Evolutionary conservation across 2,888 invertebrate species (phyloP), one percentile per base, ranked within the genome.

Genomic region (Ornithoptera alexandrae): DNA sequence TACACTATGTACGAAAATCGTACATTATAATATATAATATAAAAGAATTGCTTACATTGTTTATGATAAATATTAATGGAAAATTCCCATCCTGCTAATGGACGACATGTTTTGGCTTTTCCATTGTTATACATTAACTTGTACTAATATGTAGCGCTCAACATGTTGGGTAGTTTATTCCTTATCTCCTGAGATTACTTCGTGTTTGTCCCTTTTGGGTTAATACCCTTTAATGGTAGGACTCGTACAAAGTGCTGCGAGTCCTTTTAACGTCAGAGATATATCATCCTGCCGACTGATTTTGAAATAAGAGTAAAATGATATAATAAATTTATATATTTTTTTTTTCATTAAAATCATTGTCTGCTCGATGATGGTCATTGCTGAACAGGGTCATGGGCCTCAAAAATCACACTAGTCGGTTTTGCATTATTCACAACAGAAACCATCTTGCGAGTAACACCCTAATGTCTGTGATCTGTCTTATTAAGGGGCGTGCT

Each of bases 161-260:
- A 68, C 68, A 67, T 66, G 24, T 57, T 63, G 36, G 57, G 68
- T 62, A 70, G 70, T 73, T 76, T 64, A 50, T 36, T 22, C 12
- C 20, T 64, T 64, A 75, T 79, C 75, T 79, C 74, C 71, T 78
- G 78, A 80, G 82, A 82, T 86, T 78, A 71, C 76, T 79, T 72
- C 64, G 75, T 73, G 79, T 79, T 79, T 73, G 75, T 75, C 62
- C 79, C 78, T 79, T 74, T 70, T 65, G 79, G 82, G 82, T 86
- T 85, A 84, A 88, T 86, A 81, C 82, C 78, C 65, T 79, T 83
- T 86, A 83, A 87, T 84, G 84, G 84, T 76, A 75, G 84, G 85
- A 85, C 88, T 87, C 66, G 53, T n/a, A 58, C 18, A 58, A 30
- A 17, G 4, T 39, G 18, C 53, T 58, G 36, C 53, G 39, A 39